Evolutionary conservation across 2,888 invertebrate genomes (phyloP), one percentile per base, ranked within the genome.

Genomic region (Xestia ashworthii): DNA sequence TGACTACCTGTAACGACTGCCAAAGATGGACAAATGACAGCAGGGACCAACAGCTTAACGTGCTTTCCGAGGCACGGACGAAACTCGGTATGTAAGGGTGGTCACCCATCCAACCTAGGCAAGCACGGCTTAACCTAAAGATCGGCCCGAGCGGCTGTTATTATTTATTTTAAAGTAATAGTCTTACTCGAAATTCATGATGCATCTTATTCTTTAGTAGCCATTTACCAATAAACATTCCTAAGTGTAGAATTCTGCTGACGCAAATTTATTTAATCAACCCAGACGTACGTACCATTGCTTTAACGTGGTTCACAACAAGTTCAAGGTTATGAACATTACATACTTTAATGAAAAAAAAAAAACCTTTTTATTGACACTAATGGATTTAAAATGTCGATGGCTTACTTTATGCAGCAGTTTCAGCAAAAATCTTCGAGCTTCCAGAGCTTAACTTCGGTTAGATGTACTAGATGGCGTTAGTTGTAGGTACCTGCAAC

Each of bases 391-490:
- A n/a, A 16, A 19, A 19, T 19, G 25, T 41, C 25, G 14, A 41
- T 67, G 9, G n/a, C 25, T 16, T 6, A n/a, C 3, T 44, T 32
- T n/a, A 12, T 32, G 16, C 9, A 32, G 22, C 3, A 53, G 14
- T 46, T 67, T 67, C 14, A 74, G n/a, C 11, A 14, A 44, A 38
- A 70, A 22, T 1, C 44, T 44, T 44, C 44, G 9, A 44, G 9
- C 11, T 44, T 44, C 9, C 1, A 44, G 9, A 9, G 4, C 16
- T 12, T 25, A 50, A 58, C 1, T 58, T 58, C 11, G 16, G 8
- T 5, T 38, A 1, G 4, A 9, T 8, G 32, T 14, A 6, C 50
- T 80, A 86, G 86, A 82, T 78, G 74, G 84, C 76, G 82, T 48
- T 80, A 69, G 79, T 68, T 46, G 71, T 58, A 48, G 4, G 58